Percentiles rank a stretch among this genome's conserved stretches.
phyloP scores from a whole-genome alignment of 1,140 invertebrate species.

The Propsilocerus akamusi region DNA sequence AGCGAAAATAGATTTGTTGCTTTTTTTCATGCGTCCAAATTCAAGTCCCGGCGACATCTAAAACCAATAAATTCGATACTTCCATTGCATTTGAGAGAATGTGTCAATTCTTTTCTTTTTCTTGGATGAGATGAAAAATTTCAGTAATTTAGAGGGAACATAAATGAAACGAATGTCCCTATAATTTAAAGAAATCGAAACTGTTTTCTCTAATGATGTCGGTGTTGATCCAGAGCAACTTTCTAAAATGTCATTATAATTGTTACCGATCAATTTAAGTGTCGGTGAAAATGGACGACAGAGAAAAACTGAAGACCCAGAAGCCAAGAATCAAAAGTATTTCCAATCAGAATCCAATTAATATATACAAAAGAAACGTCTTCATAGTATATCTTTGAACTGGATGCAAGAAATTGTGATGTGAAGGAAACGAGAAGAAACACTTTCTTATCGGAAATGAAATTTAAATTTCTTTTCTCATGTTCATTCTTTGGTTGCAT shows the following conservation, averaged over 20 bases:
- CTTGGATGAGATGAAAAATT: not conserved
- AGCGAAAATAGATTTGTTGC: not conserved
- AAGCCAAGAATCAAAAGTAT: not conserved
- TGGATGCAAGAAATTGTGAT: not conserved
- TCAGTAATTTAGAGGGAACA: not conserved
- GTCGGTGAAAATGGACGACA: not conserved
- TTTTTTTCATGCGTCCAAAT: not conserved
- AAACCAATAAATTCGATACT: not conserved
- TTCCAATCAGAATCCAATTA: conserved; percentile 3
- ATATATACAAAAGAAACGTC: not conserved
- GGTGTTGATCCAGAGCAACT: not conserved
- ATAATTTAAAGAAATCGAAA: no score
- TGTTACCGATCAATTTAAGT: not conserved
- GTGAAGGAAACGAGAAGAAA: not conserved
- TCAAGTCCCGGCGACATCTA: not conserved
- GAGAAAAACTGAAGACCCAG: not conserved
- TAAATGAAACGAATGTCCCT: no score
- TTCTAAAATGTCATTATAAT: conserved; percentile 2
- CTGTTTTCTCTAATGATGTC: not conserved
- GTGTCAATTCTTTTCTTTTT: not conserved
- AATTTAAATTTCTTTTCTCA: not conserved
- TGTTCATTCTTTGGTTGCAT: no score
- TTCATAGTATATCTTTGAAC: not conserved
- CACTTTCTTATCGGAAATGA: conserved; percentile 4
- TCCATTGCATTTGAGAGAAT: not conserved